Percentiles rank a stretch among this genome's conserved stretches.
These are phyloP conservation scores for Mastacembelus armatus DNA, from an alignment of 2,797 vertebrate species.

Conservation along the genomic window DNA sequence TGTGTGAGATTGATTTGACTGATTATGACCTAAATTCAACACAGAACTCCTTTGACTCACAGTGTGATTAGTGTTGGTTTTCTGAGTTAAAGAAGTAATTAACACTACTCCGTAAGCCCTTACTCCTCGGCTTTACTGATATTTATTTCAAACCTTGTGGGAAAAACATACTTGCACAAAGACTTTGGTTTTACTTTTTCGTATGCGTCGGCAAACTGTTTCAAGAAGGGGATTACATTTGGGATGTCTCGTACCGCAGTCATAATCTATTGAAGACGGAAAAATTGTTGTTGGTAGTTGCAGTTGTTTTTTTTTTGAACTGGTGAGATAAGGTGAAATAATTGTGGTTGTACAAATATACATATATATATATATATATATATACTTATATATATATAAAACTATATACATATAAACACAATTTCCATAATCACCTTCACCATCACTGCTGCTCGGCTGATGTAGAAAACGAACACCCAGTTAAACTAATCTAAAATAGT, in stretches of 20 bases:
- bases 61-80: slow-evolving; percentile 71
- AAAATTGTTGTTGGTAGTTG: slow-evolving; percentile 58
- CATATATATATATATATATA: slow-evolving; percentile 34
- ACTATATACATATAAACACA: slow-evolving; percentile 12
- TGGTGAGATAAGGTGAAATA: slow-evolving; percentile 34
- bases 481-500: neutral
- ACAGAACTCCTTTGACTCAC: slow-evolving; percentile 49
- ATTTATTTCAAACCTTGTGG: slow-evolving; percentile 80
- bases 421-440: slow-evolving; percentile 30
- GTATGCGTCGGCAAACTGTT: slow-evolving; percentile 61
- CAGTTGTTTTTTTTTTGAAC: slow-evolving; percentile 26
- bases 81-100: slow-evolving; percentile 41
- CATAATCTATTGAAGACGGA: too few species aligned
- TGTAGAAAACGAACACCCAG: slow-evolving; percentile 40
- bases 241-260: slow-evolving; percentile 62
- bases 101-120: slow-evolving; percentile 49
- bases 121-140: slow-evolving; percentile 70
- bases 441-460: slow-evolving; percentile 37
- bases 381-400: slow-evolving; percentile 10
- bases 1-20: slow-evolving; percentile 72
- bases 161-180: slow-evolving; percentile 64
- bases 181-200: slow-evolving; percentile 61
- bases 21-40: slow-evolving; percentile 61
- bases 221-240: slow-evolving; percentile 52
- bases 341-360: slow-evolving; percentile 44